Evolutionary conservation across 2,113 vertebrate genomes (phyloP), one percentile per base, ranked within the genome.

Genomic region (Australoheros scitulus): DNA sequence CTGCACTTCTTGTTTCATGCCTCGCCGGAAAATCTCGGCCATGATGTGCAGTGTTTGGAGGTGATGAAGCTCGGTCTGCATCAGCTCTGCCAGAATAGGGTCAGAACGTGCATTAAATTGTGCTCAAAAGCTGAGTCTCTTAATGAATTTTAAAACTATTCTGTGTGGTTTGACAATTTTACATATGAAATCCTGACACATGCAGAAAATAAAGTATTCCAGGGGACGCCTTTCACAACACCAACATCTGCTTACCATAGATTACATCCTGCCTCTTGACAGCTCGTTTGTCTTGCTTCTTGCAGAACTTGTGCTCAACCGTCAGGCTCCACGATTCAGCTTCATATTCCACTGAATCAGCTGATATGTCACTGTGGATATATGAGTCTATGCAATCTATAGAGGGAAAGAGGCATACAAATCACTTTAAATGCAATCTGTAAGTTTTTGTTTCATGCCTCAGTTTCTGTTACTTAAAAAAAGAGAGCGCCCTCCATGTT

Each of bases 31-130:
- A 89, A 99, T 95, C 96, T 99, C 97, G 0, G 97, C 97, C 98
- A 99, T 99, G 94, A 98, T 96, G 92, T 96, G 94, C 26, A 99
- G 93, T 0, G 97, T 99, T 92, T 98, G 97, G 41, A 99, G 95
- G 91, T 99, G 98, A 93, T 99, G 98, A 29, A 97, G 93, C 95
- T 99, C 98, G 0, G 98, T 99, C 92, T 98, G 98, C 97, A 99
- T 98, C 84, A 99, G 95, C 92, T 99, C 98, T 99, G 95, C 34
- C 26, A 3, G 6, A 38, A 38, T 6, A 38, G 90, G 47, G 24
- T 60, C 24, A 72, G 26, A 14, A 24, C 47, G 2, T 34, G 43
- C 22, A 41, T 17, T 11, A 29, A 29, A 61, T 61, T 20, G 20
- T 34, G 50, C 17, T 15, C n/a, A 50, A 29, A 77, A 24, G 38